These are phyloP conservation scores for Epirrhoe tristata DNA, from an alignment of 2,888 invertebrate species.

Conservation along the genomic window DNA sequence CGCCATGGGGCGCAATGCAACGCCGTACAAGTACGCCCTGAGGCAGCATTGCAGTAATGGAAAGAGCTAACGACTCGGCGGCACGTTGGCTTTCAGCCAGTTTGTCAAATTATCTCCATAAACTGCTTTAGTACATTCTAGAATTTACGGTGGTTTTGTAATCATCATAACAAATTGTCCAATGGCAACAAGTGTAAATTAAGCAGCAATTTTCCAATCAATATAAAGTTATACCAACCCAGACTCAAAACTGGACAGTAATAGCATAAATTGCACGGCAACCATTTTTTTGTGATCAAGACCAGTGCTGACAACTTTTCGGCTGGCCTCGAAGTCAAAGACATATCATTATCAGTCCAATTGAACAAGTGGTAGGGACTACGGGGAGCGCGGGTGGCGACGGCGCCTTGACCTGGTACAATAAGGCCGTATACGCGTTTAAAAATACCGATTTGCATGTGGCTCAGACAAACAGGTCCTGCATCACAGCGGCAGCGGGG, in stretches of 20 bases:
- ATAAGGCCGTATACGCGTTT: constrained; percentile 41
- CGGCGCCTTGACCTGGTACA: constrained; percentile 43
- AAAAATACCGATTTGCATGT: constrained; percentile 52
- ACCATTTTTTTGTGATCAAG: constrained; percentile 40
- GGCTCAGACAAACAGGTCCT: constrained; percentile 63
- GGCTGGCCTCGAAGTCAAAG: constrained; percentile 42
- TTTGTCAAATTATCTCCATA: constrained; percentile 26
- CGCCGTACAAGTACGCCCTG: constrained; percentile 21
- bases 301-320: constrained; percentile 39
- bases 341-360: constrained; percentile 39
- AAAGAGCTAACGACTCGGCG: constrained; percentile 24
- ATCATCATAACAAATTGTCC: constrained; percentile 28
- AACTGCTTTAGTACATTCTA: constrained; percentile 10
- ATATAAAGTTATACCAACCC: constrained; percentile 28
- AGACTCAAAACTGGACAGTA: constrained; percentile 37
- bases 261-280: constrained; percentile 41
- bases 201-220: constrained; percentile 42
- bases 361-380: constrained; percentile 22
- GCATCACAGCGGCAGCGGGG: constrained; percentile 62
- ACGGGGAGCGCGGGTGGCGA: constrained; percentile 31
- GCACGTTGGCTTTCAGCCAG: constrained; percentile 30
- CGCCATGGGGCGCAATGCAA: constrained; percentile 33
- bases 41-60: constrained; percentile 32
- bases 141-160: constrained; percentile 6
- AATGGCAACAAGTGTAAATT: constrained; percentile 35